Conservation (phyloP, 1,140 invertebrate species). For the Choristoneura fumiferana region DNA sequence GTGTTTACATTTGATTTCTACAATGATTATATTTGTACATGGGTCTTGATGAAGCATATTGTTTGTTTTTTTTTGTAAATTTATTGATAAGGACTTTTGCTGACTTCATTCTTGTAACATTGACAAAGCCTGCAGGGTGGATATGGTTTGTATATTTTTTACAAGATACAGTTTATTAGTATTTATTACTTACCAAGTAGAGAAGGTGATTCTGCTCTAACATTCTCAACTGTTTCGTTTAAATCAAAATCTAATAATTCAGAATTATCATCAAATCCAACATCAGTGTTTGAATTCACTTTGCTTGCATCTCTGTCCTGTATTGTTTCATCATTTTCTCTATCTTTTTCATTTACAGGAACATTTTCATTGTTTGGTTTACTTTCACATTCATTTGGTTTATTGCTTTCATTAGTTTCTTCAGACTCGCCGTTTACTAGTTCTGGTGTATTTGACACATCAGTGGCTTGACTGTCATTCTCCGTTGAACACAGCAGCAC, state of each 20-base stretch:
- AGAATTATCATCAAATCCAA: not conserved
- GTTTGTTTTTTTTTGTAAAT: no score
- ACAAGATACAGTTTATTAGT: no score
- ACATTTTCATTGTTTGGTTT: no score
- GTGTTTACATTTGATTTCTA: no score
- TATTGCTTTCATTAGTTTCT: not conserved
- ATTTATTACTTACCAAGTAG: slow-evolving; percentile 33
- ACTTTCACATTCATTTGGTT: not conserved
- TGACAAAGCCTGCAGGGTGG: no score
- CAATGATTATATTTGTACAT: no score
- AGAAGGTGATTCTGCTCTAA: slow-evolving; percentile 30
- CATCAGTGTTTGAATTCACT: not conserved
- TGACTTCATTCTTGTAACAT: no score
- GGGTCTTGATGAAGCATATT: no score
- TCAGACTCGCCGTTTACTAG: not conserved
- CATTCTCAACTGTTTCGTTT: slow-evolving; percentile 12
- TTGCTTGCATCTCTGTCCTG: not conserved
- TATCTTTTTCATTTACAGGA: not conserved
- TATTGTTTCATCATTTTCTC: not conserved
- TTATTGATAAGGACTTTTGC: no score
- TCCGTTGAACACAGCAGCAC: slow-evolving; percentile 29
- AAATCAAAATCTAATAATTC: slow-evolving; percentile 1
- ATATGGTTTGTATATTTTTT: no score
- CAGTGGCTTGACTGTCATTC: slow-evolving; percentile 9
- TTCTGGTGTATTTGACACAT: slow-evolving; percentile 15